phyloP scores from a whole-genome alignment of 2,888 invertebrate species.

The Hirtodrosophila alboralis region DNA sequence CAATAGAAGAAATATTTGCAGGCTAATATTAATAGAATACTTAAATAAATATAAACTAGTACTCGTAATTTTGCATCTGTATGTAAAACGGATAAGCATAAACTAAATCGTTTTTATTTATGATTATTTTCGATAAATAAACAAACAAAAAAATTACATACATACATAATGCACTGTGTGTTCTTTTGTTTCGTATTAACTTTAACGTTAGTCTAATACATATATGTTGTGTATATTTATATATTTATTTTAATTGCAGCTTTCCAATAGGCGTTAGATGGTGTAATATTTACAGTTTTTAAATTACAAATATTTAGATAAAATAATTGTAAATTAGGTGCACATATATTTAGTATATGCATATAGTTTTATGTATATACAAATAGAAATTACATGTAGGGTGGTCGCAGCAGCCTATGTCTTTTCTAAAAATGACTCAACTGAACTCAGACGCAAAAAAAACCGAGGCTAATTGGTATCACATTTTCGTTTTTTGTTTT shows the following conservation, averaged over 20 bases:
- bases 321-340: constrained; percentile 28
- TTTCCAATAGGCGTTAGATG: constrained; percentile 12
- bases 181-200: too few relatives aligned
- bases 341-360: constrained; percentile 5
- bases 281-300: constrained; percentile 59
- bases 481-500: constrained; percentile 52
- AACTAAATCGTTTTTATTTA: constrained; percentile 69
- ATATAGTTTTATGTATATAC: constrained; percentile 39
- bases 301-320: constrained; percentile 27
- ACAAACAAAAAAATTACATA: constrained; percentile 46
- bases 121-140: constrained; percentile 55
- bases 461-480: constrained; percentile 61
- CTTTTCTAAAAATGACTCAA: constrained; percentile 39
- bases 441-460: constrained; percentile 38
- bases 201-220: constrained; percentile 20
- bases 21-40: constrained; percentile 66
- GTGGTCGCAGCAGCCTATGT: constrained; percentile 26
- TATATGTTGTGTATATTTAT: constrained; percentile 2
- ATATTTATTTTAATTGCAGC: constrained; percentile 13
- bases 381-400: constrained; percentile 33
- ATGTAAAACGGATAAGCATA: constrained; percentile 61
- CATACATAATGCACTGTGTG: constrained; percentile 36
- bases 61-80: constrained; percentile 52
- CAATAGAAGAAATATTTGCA: constrained; percentile 60
- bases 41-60: constrained; percentile 66